phyloP scores from a whole-genome alignment of 2,888 invertebrate species.

The Omphaloscelis lunosa region DNA sequence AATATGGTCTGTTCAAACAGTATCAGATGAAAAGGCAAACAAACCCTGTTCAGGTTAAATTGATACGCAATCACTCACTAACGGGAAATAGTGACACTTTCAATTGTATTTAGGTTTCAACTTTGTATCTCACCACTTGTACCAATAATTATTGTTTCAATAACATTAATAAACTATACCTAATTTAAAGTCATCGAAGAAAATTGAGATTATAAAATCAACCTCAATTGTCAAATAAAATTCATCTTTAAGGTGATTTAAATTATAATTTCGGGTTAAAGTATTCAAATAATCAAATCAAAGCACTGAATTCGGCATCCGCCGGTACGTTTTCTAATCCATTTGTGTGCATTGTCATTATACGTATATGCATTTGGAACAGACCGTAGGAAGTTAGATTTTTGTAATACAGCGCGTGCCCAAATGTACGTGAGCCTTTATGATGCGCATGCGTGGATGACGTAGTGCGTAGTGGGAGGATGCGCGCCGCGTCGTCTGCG shows the following conservation, averaged over 20 bases:
- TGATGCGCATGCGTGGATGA: conserved; percentile 45
- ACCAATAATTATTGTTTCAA: background rate
- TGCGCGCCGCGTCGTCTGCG: conserved; percentile 67
- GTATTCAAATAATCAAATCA: background rate
- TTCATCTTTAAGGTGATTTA: background rate
- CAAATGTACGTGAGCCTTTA: conserved; percentile 5
- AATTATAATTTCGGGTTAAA: background rate
- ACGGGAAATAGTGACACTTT: background rate
- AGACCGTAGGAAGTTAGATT: background rate
- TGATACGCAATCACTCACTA: background rate
- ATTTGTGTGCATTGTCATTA: background rate
- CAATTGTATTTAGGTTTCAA: background rate
- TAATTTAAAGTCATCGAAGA: background rate
- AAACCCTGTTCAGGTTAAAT: background rate
- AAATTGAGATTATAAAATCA: background rate
- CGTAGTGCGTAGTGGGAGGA: conserved; percentile 65
- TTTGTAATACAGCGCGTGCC: too few relatives aligned
- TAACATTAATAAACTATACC: background rate
- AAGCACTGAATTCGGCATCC: background rate
- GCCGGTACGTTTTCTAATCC: too few relatives aligned
- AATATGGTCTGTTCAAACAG: background rate
- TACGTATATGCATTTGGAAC: background rate
- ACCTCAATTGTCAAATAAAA: background rate
- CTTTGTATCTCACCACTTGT: background rate
- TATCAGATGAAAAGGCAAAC: background rate